Evolutionary conservation across 2,888 invertebrate species (phyloP).

Genomic region (Ennomos quercinarius): DNA sequence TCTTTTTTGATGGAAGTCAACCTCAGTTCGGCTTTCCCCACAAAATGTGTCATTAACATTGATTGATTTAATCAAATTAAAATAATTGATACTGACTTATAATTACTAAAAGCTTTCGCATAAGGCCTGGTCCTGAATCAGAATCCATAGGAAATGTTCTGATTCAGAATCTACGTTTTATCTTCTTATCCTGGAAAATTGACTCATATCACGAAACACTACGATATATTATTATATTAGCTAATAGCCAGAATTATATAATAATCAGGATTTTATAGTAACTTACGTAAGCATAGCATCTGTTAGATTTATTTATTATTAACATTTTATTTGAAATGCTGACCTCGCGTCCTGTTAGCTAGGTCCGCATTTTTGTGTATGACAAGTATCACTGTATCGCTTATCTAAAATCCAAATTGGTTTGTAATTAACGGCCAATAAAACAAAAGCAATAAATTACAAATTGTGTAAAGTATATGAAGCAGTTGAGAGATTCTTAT

Average conservation of each 20-base stretch:
- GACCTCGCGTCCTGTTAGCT: conserved; percentile 15
- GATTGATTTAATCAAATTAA: conserved; percentile 14
- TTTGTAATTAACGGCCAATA: conserved; percentile 33
- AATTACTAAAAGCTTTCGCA: too few species aligned
- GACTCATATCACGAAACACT: too few species aligned
- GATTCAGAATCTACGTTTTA: too few species aligned
- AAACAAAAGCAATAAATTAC: conserved; percentile 28
- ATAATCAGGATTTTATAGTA: not conserved
- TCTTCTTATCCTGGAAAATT: too few species aligned
- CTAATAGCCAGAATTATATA: too few species aligned
- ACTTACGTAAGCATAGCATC: conserved; percentile 18
- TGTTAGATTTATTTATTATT: conserved; percentile 11
- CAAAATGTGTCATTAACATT: conserved; percentile 16
- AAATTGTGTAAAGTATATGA: conserved; percentile 15
- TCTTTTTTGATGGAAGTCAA: conserved; percentile 14
- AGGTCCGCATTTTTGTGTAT: conserved; percentile 28
- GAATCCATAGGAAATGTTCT: too few species aligned
- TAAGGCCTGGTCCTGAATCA: too few species aligned
- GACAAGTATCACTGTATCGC: conserved; percentile 10
- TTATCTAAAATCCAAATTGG: conserved; percentile 30
- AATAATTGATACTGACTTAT: not conserved
- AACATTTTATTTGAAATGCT: conserved; percentile 11
- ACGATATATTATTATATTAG: too few species aligned
- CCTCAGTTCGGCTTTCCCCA: conserved; percentile 24
- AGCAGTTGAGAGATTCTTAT: not conserved